Evolutionary conservation across 2,888 invertebrate species (phyloP), one percentile per base, ranked within the genome.

Genomic region (Aspidiotus destructor): DNA sequence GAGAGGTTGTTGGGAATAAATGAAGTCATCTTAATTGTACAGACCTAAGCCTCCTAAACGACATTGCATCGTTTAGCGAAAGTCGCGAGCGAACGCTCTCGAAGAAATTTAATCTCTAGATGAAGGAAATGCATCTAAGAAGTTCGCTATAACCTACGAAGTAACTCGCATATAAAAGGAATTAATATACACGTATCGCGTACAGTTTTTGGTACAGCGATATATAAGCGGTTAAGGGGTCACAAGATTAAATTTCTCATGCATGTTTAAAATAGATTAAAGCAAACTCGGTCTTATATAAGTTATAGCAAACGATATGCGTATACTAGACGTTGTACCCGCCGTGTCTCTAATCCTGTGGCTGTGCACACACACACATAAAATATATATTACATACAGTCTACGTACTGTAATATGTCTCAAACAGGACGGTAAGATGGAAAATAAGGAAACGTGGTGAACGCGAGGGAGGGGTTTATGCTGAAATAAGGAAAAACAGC

Each of bases 221-320:
- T 62, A 62, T 62, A 62, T 62, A 62, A 64, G 63, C 54, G 53
- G 54, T 63, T 63, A 64, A 41, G 54, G 64, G 64, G 64, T 57
- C 44, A 57, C 44, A 44, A 64, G 64, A 64, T 64, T 64, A 64
- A 64, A 57, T 64, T 64, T 64, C 64, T 64, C 64, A 57, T 64
- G 64, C 64, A 64, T 64, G 64, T 64, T 57, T 64, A 44, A 64
- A 64, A 57, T 41, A 64, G 64, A 64, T 64, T 64, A 64, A 57
- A 55, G 57, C 55, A 44, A 55, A 57, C 41, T 16, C 42, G 41
- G 52, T 62, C 62, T 62, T 62, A 62, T 60, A 52, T 58, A 61
- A 41, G 41, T 61, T 61, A 61, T 61, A 61, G 28, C 28, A 28
- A 28, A 28, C 28, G 28, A 28, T 28, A 28, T 28, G 28, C 13